phyloP scores from a whole-genome alignment of 2,113 vertebrate genomes.

The Pica pica region DNA sequence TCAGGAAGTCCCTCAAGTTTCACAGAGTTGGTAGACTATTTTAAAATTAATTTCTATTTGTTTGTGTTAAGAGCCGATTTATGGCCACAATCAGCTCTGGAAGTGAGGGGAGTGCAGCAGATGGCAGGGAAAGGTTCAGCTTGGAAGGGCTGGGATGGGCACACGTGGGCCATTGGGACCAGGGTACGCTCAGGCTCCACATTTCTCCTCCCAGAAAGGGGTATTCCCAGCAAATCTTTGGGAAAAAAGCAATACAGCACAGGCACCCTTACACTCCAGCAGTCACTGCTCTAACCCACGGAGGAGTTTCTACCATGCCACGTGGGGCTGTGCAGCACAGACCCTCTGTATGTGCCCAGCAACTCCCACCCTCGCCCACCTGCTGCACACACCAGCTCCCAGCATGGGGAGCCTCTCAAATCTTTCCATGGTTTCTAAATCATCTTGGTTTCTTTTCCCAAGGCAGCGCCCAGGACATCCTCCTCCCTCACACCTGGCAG shows the following conservation, averaged over 20 bases:
- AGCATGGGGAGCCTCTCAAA: background rate
- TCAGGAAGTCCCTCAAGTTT: background rate
- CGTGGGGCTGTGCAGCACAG: background rate
- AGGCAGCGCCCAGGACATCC: background rate
- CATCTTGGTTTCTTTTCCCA: background rate
- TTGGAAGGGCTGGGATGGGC: background rate
- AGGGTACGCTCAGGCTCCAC: rapidly evolving
- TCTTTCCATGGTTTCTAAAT: background rate
- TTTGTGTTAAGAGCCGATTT: background rate
- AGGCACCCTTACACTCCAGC: background rate
- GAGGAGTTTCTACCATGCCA: rapidly evolving
- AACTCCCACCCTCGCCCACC: background rate
- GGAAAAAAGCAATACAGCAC: background rate
- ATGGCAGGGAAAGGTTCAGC: rapidly evolving
- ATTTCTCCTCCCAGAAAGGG: background rate
- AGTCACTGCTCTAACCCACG: rapidly evolving
- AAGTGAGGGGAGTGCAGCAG: background rate
- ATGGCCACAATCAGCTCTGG: background rate
- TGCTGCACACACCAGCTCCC: background rate
- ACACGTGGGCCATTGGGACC: rapidly evolving
- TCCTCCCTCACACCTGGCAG: rapidly evolving
- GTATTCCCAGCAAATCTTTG: background rate
- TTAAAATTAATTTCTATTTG: background rate
- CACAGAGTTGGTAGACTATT: background rate
- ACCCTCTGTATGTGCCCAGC: rapidly evolving